Base-by-base conservation (phyloP, 2,113 vertebrate genomes). In the Sakesphorus luctuosus region DNA sequence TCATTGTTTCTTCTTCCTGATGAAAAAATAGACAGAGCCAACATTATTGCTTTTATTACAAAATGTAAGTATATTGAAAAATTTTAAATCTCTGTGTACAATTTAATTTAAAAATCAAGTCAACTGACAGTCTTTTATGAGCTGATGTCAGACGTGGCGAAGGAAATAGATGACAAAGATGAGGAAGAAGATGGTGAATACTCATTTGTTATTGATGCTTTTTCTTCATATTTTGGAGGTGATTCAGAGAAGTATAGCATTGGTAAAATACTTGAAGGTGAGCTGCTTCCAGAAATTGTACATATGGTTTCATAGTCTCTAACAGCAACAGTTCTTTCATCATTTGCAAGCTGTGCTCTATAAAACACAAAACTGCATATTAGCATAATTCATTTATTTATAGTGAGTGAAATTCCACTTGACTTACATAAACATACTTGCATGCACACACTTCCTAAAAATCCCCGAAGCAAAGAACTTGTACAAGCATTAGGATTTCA, bases 141-240 rank as follows among this genome's bases (percentile, higher is more conserved):
- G 63, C 89, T 87, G 29, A 58, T 71, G n/a, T 96, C 90, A 87
- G 92, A 97, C 68, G 82, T 46, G 9, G 62, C 53, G 91, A 80
- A 50, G 28, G 86, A 92, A 91, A 92, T 1, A 49, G 68, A 90
- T n/a, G 80, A 95, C 78, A 56, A 85, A 23, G 82, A 92, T 15
- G 74, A 94, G 28, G 84, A 94, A 46, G 87, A 93, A 9, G 69
- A 92, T 26, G 68, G 35, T 7, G 58, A 91, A 89, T 62, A 86
- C n/a, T 97, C 78, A 67, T 84, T 91, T 80, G 90, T 84, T 78
- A 66, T 23, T 36, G 67, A 87, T 33, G 84, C 69, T 90, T 98
- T 98, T 68, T 98, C 98, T 94, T 98, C 98, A 0, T 98, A 98
- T 83, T 96, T 97, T 68, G 98, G 98, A 92, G 98, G 98, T 15